Evolutionary conservation across 2,888 invertebrate species (phyloP).

Genomic region (Agrypnus murinus): DNA sequence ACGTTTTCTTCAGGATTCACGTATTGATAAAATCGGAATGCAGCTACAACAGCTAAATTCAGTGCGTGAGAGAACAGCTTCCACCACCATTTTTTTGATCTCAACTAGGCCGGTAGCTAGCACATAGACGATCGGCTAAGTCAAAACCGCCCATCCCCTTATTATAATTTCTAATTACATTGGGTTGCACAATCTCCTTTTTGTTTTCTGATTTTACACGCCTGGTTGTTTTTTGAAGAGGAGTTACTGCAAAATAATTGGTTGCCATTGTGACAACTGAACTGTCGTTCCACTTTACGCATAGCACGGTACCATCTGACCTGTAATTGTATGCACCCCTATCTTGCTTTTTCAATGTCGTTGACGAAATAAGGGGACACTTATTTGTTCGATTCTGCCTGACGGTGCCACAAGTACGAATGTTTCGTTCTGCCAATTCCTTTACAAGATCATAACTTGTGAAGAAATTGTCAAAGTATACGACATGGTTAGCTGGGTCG

Average conservation of each 20-base stretch:
- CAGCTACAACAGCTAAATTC: neutral
- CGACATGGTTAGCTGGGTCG: neutral
- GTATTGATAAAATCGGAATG: constrained; percentile 2
- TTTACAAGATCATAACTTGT: neutral
- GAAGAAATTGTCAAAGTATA: neutral
- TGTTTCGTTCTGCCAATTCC: neutral
- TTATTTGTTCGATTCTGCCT: neutral
- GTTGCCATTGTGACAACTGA: constrained; percentile 1
- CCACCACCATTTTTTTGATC: neutral
- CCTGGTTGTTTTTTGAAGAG: neutral
- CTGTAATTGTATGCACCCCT: neutral
- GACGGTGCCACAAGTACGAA: neutral
- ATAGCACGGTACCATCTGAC: neutral
- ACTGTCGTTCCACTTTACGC: constrained; percentile 13
- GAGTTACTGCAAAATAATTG: constrained; percentile 5
- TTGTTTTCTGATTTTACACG: constrained; percentile 15
- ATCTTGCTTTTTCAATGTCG: no score
- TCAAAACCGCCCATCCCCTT: constrained; percentile 2
- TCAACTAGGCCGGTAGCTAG: constrained; percentile 3
- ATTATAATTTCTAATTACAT: constrained; percentile 6
- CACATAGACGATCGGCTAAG: neutral
- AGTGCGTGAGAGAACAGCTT: no score
- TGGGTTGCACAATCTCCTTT: constrained; percentile 7
- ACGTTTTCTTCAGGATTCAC: constrained; percentile 3
- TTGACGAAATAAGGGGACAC: no score